Evolutionary conservation across 2,888 invertebrate species (phyloP).

Genomic region (Acrobasis suavella): DNA sequence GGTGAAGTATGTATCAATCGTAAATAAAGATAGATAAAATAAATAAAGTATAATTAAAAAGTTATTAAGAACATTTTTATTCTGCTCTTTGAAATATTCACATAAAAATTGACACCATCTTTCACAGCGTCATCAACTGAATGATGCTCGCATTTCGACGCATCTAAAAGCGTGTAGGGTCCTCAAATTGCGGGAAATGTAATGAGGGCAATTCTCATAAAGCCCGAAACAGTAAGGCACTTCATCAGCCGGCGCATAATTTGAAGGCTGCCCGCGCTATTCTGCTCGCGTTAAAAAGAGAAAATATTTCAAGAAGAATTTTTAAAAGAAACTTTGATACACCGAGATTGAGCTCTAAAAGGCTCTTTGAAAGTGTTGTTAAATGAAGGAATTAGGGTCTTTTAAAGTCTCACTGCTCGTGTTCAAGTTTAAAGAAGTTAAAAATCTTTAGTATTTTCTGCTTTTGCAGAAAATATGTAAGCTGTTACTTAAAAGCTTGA

Average conservation of each 20-base stretch:
- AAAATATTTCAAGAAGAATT: constrained; percentile 30
- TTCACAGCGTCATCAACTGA: constrained; percentile 1
- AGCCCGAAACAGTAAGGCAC: constrained; percentile 48
- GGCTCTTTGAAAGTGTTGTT: constrained; percentile 18
- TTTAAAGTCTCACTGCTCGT: constrained; percentile 18
- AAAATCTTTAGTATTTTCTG: background rate
- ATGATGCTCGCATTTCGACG: background rate
- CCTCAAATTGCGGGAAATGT: constrained; percentile 28
- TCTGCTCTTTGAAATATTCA: background rate
- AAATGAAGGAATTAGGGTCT: constrained; percentile 19
- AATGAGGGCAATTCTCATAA: constrained; percentile 56
- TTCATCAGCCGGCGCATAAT: constrained; percentile 56
- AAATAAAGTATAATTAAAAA: too few species aligned
- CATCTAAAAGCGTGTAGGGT: constrained; percentile 14
- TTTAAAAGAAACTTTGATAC: constrained; percentile 25
- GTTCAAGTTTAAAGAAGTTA: constrained; percentile 11
- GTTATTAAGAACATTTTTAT: too few species aligned
- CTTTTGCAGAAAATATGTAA: too few species aligned
- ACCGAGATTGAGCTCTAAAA: constrained; percentile 22
- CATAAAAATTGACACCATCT: background rate
- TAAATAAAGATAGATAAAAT: too few species aligned
- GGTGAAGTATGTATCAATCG: too few species aligned
- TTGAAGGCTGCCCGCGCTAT: constrained; percentile 44
- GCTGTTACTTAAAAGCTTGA: too few species aligned
- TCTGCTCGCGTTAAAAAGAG: constrained; percentile 45